These are phyloP conservation scores for Lobophora halterata DNA, from an alignment of 2,888 invertebrate genomes.

Conservation along the genomic window DNA sequence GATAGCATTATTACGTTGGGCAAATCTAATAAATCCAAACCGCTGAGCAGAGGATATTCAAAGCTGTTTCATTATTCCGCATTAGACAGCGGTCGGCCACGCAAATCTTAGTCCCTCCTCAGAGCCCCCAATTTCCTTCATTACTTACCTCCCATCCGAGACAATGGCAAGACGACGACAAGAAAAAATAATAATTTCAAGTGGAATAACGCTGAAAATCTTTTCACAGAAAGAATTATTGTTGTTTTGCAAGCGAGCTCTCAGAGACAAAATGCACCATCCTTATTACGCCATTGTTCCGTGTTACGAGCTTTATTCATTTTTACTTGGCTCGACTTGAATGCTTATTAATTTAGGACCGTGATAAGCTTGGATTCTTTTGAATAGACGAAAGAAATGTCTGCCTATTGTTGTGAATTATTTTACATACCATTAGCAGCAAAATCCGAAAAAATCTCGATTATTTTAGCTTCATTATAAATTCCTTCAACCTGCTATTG, in stretches of 20 bases:
- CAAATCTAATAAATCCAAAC: slow-evolving; percentile 72
- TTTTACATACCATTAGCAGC: slow-evolving; percentile 68
- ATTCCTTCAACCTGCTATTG: slow-evolving; percentile 23
- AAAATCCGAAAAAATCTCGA: slow-evolving; percentile 36
- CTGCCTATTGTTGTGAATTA: slow-evolving; percentile 73
- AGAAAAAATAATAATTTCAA: slow-evolving; percentile 81
- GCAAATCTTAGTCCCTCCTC: slow-evolving; percentile 72
- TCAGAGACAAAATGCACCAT: slow-evolving; percentile 80
- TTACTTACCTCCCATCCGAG: slow-evolving; percentile 79
- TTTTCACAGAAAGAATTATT: slow-evolving; percentile 80
- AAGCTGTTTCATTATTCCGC: slow-evolving; percentile 77
- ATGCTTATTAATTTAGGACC: slow-evolving; percentile 80
- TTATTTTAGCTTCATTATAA: slow-evolving; percentile 26
- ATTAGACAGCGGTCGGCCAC: slow-evolving; percentile 74
- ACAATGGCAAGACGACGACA: slow-evolving; percentile 79
- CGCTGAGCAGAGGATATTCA: slow-evolving; percentile 66
- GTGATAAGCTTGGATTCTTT: slow-evolving; percentile 79
- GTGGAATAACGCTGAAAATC: slow-evolving; percentile 81
- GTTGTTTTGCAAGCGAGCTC: slow-evolving; percentile 80
- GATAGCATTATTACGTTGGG: slow-evolving; percentile 63
- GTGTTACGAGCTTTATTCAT: slow-evolving; percentile 79
- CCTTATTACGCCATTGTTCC: slow-evolving; percentile 79
- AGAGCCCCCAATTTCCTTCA: slow-evolving; percentile 79
- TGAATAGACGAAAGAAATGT: slow-evolving; percentile 75
- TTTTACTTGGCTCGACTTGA: slow-evolving; percentile 81